phyloP scores from a whole-genome alignment of 2,113 vertebrate species.

The Gavialis gangeticus region DNA sequence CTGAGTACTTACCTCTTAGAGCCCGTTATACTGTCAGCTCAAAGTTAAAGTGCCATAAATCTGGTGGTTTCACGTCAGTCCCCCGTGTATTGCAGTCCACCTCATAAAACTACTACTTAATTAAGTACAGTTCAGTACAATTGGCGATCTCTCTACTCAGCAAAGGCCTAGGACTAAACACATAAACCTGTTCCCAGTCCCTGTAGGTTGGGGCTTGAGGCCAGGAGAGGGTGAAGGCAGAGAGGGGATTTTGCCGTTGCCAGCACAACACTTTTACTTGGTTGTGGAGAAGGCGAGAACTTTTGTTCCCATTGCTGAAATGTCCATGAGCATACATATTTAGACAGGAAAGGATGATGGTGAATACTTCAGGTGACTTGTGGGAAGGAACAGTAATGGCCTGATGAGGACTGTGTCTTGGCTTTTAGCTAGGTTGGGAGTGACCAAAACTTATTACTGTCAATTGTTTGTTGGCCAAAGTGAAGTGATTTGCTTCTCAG shows the following conservation, averaged over 20 bases:
- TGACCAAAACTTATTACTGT: background rate
- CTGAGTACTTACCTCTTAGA: slow-evolving; percentile 71
- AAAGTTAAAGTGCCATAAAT: slow-evolving; percentile 79
- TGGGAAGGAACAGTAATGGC: background rate
- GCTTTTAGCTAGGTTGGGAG: no score
- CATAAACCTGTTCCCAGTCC: slow-evolving; percentile 9
- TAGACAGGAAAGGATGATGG: background rate
- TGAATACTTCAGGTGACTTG: background rate
- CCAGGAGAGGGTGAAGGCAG: background rate
- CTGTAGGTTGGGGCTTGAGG: slow-evolving; percentile 20
- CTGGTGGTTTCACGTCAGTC: slow-evolving; percentile 68
- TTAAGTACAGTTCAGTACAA: slow-evolving; percentile 74
- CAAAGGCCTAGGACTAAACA: slow-evolving; percentile 31
- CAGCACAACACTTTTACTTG: slow-evolving; percentile 15
- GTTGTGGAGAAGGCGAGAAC: background rate
- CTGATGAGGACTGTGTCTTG: background rate
- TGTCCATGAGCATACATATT: fast-evolving
- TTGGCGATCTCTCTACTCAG: slow-evolving; percentile 75
- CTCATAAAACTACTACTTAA: slow-evolving; percentile 84
- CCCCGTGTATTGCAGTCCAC: slow-evolving; percentile 73
- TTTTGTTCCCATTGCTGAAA: background rate
- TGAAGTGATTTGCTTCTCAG: background rate
- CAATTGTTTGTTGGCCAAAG: fast-evolving
- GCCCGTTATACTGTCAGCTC: slow-evolving; percentile 75
- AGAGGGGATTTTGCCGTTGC: background rate